Base-by-base conservation (phyloP, 2,888 invertebrate genomes). In the Chaitophorus viminalis region DNA sequence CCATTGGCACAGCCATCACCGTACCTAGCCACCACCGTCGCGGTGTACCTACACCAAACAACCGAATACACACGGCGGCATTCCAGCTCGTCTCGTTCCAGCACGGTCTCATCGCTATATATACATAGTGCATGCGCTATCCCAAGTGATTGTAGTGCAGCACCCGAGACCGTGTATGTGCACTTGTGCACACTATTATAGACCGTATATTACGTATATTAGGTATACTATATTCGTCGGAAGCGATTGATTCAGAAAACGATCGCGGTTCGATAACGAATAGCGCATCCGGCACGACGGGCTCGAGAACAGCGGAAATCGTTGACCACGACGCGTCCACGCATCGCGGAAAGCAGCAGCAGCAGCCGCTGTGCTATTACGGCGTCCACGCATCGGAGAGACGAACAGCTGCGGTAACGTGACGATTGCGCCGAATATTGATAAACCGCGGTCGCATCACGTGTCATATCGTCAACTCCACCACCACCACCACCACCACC, bases 301-400 rank as follows among this genome's bases (percentile, higher is more conserved):
- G 21, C 60, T 25, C 8, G 8, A 60, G 60, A 60, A 21, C 25
- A 9, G 25, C 60, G 60, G 21, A 29, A 70, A 65, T n/a, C 65
- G 39, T 39, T 39, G 8, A 21, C 79, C 36, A 29, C 60, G 79
- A 52, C 36, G n/a, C 79, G 39, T 68, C 21, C 11, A 68, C 81
- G 68, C 21, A 17, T 33, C 46, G 68, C 46, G 68, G 68, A 81
- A 9, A 81, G 81, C 46, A 81, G 81, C 81, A 81, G 81, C 81
- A n/a, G 81, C 81, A 39, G 81, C 81, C 29, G 81, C 79, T 65
- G 79, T 65, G 39, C 60, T 60, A n/a, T n/a, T n/a, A 18, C 78
- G 36, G n/a, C 65, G 79, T 21, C 29, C 25, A 33, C 14, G 54
- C 54, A 31, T 25, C 3, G 60, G 14, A 46, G 46, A 46, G 60